These are phyloP conservation scores for Siderastrea siderea DNA, from an alignment of 92 coral and sea anemone genomes.

Conservation along the genomic window DNA sequence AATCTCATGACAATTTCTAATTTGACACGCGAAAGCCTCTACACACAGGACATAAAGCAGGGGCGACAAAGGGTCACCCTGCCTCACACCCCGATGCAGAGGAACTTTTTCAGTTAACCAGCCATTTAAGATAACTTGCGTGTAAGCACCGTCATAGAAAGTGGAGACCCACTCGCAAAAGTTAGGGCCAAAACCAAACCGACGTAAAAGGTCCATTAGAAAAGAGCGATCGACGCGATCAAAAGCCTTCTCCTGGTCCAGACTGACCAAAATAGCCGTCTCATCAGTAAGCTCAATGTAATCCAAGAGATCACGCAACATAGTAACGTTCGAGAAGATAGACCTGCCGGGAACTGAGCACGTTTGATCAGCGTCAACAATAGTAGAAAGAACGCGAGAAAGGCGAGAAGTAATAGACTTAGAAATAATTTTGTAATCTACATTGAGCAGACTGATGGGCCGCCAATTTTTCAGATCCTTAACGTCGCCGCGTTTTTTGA, in stretches of 20 bases:
- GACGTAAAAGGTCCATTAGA: not conserved
- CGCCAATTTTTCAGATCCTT: not conserved
- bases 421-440: constrained; percentile 2
- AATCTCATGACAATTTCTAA: not conserved
- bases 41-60: constrained; percentile 17
- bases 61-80: constrained; percentile 26
- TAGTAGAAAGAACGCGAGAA: not conserved
- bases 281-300: constrained; percentile 23
- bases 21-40: not conserved
- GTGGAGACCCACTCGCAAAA: not conserved
- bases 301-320: not conserved
- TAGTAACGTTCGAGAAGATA: not conserved
- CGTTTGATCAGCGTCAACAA: not conserved
- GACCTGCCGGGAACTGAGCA: constrained; percentile 23
- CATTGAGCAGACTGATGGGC: not conserved
- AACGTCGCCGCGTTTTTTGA: not conserved
- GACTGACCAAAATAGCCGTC: not conserved
- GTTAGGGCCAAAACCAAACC: not conserved
- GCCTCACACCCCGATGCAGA: not conserved
- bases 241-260: constrained; percentile 45
- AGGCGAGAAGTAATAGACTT: not conserved
- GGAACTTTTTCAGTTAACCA: not conserved
- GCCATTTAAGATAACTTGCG: not conserved
- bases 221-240: constrained; percentile 1
- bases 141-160: not conserved